These are phyloP conservation scores for Leptestheria dahalacensis DNA, from an alignment of 1,140 invertebrate genomes.

Conservation along the genomic window DNA sequence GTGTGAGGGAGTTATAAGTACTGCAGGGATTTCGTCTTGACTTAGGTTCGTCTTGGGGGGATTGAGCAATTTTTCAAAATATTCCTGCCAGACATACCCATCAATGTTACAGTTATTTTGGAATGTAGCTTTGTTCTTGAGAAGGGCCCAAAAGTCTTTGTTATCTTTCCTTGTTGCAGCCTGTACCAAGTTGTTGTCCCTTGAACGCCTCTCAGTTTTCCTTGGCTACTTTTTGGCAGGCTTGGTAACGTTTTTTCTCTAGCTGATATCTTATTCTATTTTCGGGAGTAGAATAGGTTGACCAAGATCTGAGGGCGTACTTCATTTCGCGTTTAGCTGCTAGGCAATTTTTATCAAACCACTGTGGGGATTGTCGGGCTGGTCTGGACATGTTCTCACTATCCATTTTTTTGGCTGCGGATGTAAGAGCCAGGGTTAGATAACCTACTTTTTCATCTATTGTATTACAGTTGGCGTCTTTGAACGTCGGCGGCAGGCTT, in stretches of 20 bases:
- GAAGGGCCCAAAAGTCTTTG: neutral
- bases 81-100: too few species aligned
- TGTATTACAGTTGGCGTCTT: too few species aligned
- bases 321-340: neutral
- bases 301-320: neutral
- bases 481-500: too few species aligned
- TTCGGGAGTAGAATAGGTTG: neutral
- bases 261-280: neutral
- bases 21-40: too few species aligned
- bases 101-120: too few species aligned
- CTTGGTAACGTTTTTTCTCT: neutral
- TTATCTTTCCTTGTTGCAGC: neutral
- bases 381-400: neutral
- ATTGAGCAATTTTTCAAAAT: too few species aligned
- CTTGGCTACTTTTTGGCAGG: neutral
- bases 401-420: neutral
- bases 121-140: neutral
- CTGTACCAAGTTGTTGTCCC: neutral
- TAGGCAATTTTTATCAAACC: neutral
- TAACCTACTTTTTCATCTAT: too few species aligned
- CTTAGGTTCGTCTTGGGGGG: too few species aligned
- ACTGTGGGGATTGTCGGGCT: neutral
- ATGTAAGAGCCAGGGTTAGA: neutral
- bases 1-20: too few species aligned
- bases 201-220: neutral